phyloP scores from a whole-genome alignment of 2,888 invertebrate genomes.

The Epirrhoe alternata region DNA sequence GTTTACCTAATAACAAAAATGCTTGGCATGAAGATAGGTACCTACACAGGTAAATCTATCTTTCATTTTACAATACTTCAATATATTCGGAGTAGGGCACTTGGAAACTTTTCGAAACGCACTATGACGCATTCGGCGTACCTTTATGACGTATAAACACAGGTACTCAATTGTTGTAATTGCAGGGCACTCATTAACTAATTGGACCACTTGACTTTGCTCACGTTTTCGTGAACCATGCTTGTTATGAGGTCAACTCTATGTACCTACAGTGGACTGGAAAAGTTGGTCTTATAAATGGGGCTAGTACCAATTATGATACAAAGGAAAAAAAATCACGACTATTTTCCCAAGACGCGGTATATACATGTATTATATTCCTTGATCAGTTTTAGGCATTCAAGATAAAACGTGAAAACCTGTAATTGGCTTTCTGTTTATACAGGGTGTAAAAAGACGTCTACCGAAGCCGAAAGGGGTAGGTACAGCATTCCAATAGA shows the following conservation, averaged over 20 bases:
- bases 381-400: no score
- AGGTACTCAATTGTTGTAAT: constrained; percentile 49
- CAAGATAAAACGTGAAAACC: no score
- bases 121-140: constrained; percentile 13
- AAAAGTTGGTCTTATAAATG: not conserved
- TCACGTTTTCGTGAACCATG: constrained; percentile 30
- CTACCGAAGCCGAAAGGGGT: no score
- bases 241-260: constrained; percentile 15
- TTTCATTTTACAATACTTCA: no score
- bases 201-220: constrained; percentile 49
- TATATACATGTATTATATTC: no score
- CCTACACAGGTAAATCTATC: no score
- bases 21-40: no score
- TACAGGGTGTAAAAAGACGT: no score
- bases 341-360: not conserved
- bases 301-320: not conserved
- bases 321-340: not conserved
- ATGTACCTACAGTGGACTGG: constrained; percentile 4
- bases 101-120: not conserved
- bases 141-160: constrained; percentile 32
- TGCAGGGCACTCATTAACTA: constrained; percentile 48
- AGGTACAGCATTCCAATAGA: no score
- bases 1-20: no score
- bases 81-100: not conserved
- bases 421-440: no score